Evolutionary conservation across 2,888 invertebrate genomes (phyloP).

Genomic region (Harpalus rubripes): DNA sequence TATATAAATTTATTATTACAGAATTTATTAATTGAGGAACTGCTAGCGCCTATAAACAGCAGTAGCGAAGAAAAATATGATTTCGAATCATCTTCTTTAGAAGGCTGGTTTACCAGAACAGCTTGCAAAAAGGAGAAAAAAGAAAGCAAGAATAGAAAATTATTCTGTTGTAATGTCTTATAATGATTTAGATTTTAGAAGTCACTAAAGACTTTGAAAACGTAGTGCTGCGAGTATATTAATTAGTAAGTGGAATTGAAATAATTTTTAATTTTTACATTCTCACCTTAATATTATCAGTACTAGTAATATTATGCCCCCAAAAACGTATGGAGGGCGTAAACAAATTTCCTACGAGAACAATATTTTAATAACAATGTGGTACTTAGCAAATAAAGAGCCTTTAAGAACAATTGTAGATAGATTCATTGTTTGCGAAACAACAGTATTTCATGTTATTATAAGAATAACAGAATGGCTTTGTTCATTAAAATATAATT

Average conservation of each 20-base stretch:
- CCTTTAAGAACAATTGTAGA: slow-evolving; percentile 14
- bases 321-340: background rate
- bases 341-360: background rate
- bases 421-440: background rate
- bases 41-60: no score
- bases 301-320: background rate
- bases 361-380: slow-evolving; percentile 2
- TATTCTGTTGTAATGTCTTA: no score
- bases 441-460: background rate
- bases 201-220: background rate
- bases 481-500: background rate
- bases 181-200: no score
- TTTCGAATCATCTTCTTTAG: no score
- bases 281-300: background rate
- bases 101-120: no score
- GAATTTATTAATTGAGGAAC: no score
- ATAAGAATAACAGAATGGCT: background rate
- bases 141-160: no score
- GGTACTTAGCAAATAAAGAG: slow-evolving; percentile 15
- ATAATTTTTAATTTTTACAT: no score
- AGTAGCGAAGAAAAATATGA: no score
- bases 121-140: no score
- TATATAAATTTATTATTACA: no score
- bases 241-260: background rate
- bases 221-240: background rate